Evolutionary conservation across 1,140 invertebrate species (phyloP).

Genomic region (Lepidurus apus): DNA sequence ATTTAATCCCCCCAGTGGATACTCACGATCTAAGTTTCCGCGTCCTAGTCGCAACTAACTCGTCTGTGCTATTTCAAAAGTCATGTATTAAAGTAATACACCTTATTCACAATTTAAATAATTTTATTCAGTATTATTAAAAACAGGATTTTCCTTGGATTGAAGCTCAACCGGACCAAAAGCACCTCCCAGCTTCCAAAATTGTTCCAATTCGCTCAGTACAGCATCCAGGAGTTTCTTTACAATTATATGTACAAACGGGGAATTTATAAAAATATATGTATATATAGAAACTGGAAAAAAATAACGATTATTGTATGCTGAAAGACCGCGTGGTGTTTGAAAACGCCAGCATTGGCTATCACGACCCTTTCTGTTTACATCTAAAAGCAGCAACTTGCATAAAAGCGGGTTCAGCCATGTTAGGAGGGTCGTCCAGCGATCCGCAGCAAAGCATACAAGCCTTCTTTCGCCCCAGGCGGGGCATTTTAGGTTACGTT

Average conservation of each 20-base stretch:
- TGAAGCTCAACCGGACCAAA: not conserved
- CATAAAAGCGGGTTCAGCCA: too few species aligned
- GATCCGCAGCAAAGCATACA: too few species aligned
- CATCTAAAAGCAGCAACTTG: too few species aligned
- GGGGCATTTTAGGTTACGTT: too few species aligned
- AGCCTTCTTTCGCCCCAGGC: too few species aligned
- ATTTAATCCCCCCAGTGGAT: not conserved
- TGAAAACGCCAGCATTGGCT: slow-evolving; percentile 21
- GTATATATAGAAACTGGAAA: not conserved
- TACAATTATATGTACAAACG: slow-evolving; percentile 12
- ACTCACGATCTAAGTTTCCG: not conserved
- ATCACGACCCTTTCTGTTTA: too few species aligned
- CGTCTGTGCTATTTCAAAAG: not conserved
- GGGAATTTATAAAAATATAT: not conserved
- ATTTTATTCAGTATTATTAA: not conserved
- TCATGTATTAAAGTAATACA: not conserved
- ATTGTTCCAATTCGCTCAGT: not conserved
- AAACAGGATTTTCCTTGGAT: not conserved
- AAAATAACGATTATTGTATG: not conserved
- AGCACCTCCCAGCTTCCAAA: not conserved
- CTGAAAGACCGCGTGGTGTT: not conserved
- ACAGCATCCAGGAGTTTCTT: not conserved
- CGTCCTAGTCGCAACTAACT: not conserved
- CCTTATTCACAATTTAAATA: not conserved
- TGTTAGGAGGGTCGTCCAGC: too few species aligned